Percentiles rank a stretch among this genome's conserved stretches.
These are phyloP conservation scores for cattle (Bos taurus) DNA, from an alignment of 2,113 vertebrate genomes.

Conservation along the genomic window DNA sequence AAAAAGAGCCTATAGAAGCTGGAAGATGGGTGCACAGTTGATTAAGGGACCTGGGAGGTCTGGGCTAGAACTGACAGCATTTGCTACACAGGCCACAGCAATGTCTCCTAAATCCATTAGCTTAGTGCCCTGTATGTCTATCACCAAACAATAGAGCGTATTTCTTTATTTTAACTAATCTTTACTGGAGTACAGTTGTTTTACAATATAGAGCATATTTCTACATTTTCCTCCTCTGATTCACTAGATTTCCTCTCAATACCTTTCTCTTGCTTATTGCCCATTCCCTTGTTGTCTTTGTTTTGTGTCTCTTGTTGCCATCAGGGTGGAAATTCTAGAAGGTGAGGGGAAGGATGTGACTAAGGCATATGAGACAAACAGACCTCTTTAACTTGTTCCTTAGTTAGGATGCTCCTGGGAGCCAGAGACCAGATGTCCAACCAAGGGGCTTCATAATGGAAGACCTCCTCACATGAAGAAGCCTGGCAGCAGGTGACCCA, in stretches of 20 bases:
- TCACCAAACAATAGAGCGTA: rapidly evolving
- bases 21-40: background rate
- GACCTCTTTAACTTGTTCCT: background rate
- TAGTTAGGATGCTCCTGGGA: background rate
- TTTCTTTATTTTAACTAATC: background rate
- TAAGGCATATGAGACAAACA: background rate
- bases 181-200: background rate
- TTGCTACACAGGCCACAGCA: background rate
- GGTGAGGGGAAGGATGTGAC: background rate
- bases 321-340: background rate
- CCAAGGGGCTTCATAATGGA: background rate
- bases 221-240: background rate
- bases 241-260: rapidly evolving
- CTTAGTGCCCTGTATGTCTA: background rate
- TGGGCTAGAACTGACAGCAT: too few relatives aligned
- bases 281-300: background rate
- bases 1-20: background rate
- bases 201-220: rapidly evolving
- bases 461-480: background rate
- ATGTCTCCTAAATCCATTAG: background rate
- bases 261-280: background rate
- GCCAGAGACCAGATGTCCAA: background rate
- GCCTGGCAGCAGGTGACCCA: background rate
- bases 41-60: background rate
- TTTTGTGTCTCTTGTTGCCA: background rate